These are phyloP conservation scores for Macrotrachela quadricornifera DNA, from an alignment of 1,140 invertebrate species.

Conservation along the genomic window DNA sequence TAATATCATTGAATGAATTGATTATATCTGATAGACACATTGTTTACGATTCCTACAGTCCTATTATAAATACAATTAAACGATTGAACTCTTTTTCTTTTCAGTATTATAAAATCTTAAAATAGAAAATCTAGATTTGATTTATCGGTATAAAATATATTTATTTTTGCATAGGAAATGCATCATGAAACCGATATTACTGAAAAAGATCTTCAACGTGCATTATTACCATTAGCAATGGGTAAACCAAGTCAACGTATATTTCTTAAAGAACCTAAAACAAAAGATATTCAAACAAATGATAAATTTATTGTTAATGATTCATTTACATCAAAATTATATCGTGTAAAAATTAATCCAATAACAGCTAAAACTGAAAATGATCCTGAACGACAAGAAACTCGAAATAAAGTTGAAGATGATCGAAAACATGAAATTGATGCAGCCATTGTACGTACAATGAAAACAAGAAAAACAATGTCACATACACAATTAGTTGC, in stretches of 20 bases:
- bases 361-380: conserved; percentile 59
- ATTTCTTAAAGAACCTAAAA: conserved; percentile 71
- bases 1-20: background rate
- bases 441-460: conserved; percentile 94
- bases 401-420: conserved; percentile 89
- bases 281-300: conserved; percentile 79
- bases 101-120: no score
- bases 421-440: conserved; percentile 98
- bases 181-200: conserved; percentile 92
- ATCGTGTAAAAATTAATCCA: conserved; percentile 44
- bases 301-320: conserved; percentile 91
- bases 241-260: conserved; percentile 73
- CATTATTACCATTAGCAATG: conserved; percentile 84
- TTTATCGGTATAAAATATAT: background rate
- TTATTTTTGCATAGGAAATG: conserved; percentile 47
- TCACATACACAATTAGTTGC: conserved; percentile 64
- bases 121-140: no score
- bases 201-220: conserved; percentile 76
- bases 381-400: conserved; percentile 90
- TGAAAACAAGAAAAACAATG: conserved; percentile 92
- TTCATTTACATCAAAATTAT: conserved; percentile 84
- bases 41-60: no score
- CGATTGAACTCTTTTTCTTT: no score
- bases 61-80: no score
- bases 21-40: background rate